Conservation (phyloP, 2,888 invertebrate species). For the Himalopsyche anomala region DNA sequence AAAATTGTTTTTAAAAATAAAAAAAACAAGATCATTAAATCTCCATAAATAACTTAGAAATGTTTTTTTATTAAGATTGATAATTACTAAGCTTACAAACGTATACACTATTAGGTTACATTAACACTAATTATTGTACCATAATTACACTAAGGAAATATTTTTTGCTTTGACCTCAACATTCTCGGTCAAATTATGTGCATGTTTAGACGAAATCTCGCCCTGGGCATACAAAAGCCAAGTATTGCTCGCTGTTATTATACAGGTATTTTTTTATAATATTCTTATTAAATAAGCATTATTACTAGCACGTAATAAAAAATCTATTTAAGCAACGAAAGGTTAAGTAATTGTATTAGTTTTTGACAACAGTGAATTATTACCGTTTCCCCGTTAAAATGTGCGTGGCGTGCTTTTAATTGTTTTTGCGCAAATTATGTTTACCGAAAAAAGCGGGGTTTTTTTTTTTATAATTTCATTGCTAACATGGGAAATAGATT, state of each 20-base stretch:
- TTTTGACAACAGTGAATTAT: no score
- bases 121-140: conserved; percentile 34
- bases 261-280: background rate
- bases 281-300: conserved; percentile 1
- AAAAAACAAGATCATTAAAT: background rate
- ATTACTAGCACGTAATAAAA: conserved; percentile 18
- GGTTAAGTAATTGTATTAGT: background rate
- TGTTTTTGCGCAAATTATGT: no score
- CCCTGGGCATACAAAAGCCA: conserved; percentile 13
- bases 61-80: background rate
- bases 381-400: no score
- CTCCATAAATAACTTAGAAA: background rate
- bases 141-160: conserved; percentile 6
- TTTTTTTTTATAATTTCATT: no score
- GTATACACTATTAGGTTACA: conserved; percentile 22
- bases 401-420: no score
- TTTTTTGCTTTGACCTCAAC: conserved; percentile 1
- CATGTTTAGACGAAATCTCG: conserved; percentile 33
- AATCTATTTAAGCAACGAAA: conserved; percentile 1
- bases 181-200: conserved; percentile 19
- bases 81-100: conserved; percentile 7
- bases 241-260: background rate
- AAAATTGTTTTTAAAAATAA: no score
- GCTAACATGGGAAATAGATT: no score
- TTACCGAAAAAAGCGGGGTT: no score